These are phyloP conservation scores for Vombatus ursinus DNA, from an alignment of 2,113 vertebrate species.

Conservation along the genomic window DNA sequence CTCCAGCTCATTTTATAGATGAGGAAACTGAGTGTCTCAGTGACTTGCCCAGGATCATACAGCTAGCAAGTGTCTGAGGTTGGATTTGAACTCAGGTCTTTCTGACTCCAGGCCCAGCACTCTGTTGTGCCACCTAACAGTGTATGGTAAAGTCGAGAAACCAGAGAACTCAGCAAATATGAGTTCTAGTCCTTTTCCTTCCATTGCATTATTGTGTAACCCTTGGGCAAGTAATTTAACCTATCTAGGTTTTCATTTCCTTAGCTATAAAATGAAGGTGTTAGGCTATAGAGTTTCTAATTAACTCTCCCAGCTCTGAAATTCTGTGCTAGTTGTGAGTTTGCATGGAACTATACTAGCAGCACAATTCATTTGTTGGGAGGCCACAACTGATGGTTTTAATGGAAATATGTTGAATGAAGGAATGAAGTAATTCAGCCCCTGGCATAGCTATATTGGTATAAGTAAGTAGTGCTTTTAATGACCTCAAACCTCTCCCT, in stretches of 20 bases:
- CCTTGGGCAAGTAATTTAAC: slow-evolving; percentile 15
- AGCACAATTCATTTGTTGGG: not conserved
- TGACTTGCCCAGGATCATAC: not conserved
- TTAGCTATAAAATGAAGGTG: slow-evolving; percentile 3
- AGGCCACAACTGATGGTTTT: not conserved
- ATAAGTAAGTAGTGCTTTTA: not conserved
- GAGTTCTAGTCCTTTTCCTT: not conserved
- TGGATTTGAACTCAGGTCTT: not conserved
- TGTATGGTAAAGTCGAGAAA: not conserved
- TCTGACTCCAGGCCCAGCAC: not conserved
- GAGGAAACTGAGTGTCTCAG: not conserved
- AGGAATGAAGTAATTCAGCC: not conserved
- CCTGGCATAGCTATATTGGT: not conserved
- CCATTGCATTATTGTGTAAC: not conserved
- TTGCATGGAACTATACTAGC: not conserved
- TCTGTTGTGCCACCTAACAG: not conserved
- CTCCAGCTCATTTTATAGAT: not conserved
- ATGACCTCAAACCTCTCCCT: not conserved
- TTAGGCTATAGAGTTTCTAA: not conserved
- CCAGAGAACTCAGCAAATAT: not conserved
- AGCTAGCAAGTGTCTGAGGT: not conserved
- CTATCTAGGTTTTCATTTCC: slow-evolving; percentile 28
- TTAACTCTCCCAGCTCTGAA: not conserved
- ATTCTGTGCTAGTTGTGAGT: not conserved
- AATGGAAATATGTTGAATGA: not conserved